Evolutionary conservation across 2,888 invertebrate genomes (phyloP).

Genomic region (Drosophila testacea): DNA sequence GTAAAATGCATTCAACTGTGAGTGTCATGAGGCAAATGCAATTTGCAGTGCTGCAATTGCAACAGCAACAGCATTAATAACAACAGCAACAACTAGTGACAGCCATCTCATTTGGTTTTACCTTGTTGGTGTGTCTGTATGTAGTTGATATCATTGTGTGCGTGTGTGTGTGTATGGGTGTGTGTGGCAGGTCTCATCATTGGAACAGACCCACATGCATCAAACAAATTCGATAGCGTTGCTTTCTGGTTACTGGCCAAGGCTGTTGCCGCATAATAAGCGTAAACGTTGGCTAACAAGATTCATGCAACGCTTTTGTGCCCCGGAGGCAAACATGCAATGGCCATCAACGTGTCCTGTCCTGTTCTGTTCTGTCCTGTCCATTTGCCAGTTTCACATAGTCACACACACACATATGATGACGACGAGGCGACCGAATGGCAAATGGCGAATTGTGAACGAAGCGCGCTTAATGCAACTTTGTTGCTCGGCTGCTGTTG

Average conservation of each 20-base stretch:
- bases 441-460: conserved; percentile 60
- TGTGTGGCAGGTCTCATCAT: conserved; percentile 55
- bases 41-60: conserved; percentile 62
- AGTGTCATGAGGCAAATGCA: conserved; percentile 79
- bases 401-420: background rate
- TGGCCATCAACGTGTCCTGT: conserved; percentile 72
- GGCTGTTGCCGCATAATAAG: conserved; percentile 77
- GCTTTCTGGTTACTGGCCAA: conserved; percentile 59
- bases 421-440: conserved; percentile 53
- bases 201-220: conserved; percentile 62
- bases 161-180: conserved; percentile 14
- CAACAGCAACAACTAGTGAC: conserved; percentile 34
- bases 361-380: conserved; percentile 20
- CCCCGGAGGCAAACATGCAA: conserved; percentile 81
- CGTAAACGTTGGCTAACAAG: conserved; percentile 83
- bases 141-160: conserved; percentile 45
- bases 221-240: conserved; percentile 80
- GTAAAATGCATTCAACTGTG: conserved; percentile 72
- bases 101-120: conserved; percentile 48
- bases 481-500: conserved; percentile 65
- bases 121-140: conserved; percentile 56
- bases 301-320: conserved; percentile 79
- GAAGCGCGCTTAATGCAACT: conserved; percentile 78
- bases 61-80: conserved; percentile 28
- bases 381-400: conserved; percentile 30